Conservation (phyloP, 53 echinoderm and acorn worm species). For the Henricia sp. region DNA sequence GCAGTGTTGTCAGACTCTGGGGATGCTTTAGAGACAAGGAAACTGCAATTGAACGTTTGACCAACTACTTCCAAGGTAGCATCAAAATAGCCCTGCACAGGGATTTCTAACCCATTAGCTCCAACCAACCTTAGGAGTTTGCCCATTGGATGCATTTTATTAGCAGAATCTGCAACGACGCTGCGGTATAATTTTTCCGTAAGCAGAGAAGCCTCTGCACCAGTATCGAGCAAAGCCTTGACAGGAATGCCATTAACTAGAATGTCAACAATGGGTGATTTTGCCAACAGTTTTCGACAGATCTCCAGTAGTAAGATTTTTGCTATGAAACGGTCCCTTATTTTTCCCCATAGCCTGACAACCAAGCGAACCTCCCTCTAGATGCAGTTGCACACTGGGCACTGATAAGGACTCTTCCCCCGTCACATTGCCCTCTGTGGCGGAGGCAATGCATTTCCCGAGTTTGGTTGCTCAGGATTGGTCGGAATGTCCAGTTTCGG, state of each 20-base stretch:
- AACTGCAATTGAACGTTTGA: neutral
- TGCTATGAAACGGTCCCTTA: neutral
- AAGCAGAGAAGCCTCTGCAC: conserved; percentile 28
- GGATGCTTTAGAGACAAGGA: neutral
- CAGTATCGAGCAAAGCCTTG: conserved; percentile 6
- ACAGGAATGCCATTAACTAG: neutral
- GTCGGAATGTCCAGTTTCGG: too few species aligned
- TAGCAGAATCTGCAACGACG: neutral
- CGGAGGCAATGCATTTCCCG: too few species aligned
- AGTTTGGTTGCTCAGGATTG: too few species aligned
- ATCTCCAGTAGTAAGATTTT: neutral
- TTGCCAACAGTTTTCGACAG: neutral
- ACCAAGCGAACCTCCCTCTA: neutral
- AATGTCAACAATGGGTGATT: conserved; percentile 7
- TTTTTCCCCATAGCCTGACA: neutral
- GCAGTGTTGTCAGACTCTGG: neutral
- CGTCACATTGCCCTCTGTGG: conserved; percentile 29
- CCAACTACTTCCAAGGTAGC: conserved; percentile 7
- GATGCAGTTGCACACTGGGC: neutral
- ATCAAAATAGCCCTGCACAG: conserved; percentile 13
- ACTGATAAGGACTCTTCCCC: neutral
- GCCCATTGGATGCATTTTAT: conserved; percentile 14
- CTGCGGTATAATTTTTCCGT: conserved; percentile 1
- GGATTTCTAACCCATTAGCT: conserved; percentile 12
- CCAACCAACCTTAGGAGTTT: neutral